A percentile compares a stretch with the other conserved stretches of the same genome.
Conservation (phyloP, 2,113 vertebrate genomes). For the Laterallus jamaicensis region DNA sequence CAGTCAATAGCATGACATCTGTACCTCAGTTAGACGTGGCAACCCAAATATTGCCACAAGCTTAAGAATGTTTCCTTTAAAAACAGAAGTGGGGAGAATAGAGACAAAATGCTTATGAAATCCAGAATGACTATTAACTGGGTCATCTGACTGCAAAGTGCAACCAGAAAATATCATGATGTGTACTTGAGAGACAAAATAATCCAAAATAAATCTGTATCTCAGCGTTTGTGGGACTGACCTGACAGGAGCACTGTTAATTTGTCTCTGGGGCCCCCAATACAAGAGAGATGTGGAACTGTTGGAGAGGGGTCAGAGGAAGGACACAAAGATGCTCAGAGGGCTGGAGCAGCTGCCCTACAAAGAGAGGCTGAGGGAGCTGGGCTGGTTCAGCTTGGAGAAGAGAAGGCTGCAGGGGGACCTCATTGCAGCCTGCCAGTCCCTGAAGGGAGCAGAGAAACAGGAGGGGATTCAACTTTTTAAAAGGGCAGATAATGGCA, state of each 20-base stretch:
- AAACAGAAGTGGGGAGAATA: background rate
- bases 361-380: too few species aligned
- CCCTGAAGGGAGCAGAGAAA: too few species aligned
- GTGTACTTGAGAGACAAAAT: background rate
- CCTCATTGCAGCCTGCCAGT: too few species aligned
- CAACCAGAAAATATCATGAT: background rate
- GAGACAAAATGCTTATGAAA: background rate
- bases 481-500: too few species aligned
- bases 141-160: background rate
- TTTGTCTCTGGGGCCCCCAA: background rate
- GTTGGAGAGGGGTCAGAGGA: too few species aligned
- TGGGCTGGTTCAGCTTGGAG: too few species aligned
- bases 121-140: background rate
- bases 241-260: background rate
- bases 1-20: background rate
- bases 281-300: too few species aligned
- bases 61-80: background rate
- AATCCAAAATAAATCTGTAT: background rate
- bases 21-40: background rate
- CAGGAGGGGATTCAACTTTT: too few species aligned
- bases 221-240: background rate
- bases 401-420: too few species aligned
- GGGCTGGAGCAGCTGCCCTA: too few species aligned
- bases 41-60: background rate
- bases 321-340: too few species aligned